These are phyloP conservation scores for Aurelia coerulea DNA, from an alignment of 30 jellyfish, hydroid and myxozoan species.

Conservation along the genomic window DNA sequence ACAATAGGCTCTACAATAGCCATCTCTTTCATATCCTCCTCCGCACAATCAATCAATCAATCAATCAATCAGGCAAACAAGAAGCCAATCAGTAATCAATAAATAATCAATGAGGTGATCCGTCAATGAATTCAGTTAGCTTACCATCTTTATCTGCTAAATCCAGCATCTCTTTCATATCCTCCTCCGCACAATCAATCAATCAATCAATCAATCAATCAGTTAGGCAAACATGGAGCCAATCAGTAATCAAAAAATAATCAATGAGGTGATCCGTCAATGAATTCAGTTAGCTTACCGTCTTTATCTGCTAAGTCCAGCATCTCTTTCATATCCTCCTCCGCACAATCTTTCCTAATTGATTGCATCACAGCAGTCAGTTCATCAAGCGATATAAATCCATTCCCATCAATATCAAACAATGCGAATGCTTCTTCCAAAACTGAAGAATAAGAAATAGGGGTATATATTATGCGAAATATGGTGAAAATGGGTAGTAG, in stretches of 20 bases:
- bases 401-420: slow-evolving; percentile 94
- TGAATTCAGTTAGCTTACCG: slow-evolving; percentile 44
- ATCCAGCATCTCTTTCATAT: slow-evolving; percentile 69
- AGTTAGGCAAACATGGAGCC: too few relatives aligned
- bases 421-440: slow-evolving; percentile 76
- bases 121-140: neutral
- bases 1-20: too few relatives aligned
- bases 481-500: too few relatives aligned
- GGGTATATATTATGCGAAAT: too few relatives aligned
- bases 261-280: slow-evolving; percentile 52
- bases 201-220: slow-evolving; percentile 76
- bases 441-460: slow-evolving; percentile 17
- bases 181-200: slow-evolving; percentile 69
- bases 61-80: too few relatives aligned
- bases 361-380: slow-evolving; percentile 77
- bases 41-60: slow-evolving; percentile 27
- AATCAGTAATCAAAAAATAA: too few relatives aligned
- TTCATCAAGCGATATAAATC: slow-evolving; percentile 76
- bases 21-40: slow-evolving; percentile 83
- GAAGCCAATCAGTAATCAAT: too few relatives aligned
- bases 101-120: too few relatives aligned
- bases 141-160: slow-evolving; percentile 84
- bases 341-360: slow-evolving; percentile 66
- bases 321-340: slow-evolving; percentile 84
- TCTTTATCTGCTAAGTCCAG: slow-evolving; percentile 68